Base-by-base conservation (phyloP, 64 coral and sea anemone species). In the Stichodactyla mertensii region DNA sequence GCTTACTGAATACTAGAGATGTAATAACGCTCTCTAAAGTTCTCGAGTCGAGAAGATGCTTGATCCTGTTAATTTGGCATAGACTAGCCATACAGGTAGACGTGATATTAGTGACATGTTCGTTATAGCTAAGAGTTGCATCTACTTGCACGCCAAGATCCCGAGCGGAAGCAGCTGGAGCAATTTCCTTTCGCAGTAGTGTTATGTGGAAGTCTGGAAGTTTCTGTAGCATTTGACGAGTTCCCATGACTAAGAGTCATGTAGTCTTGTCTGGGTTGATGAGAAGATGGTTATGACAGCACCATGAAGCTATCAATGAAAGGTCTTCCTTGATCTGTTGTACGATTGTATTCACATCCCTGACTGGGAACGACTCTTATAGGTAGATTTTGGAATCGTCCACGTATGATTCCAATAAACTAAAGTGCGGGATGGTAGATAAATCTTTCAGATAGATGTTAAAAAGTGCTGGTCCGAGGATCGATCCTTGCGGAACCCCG, bases 241-340 rank as follows among this genome's bases (percentile, higher is more conserved):
- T 88, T 10, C 87, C 77, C 6, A 79, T 86, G 7, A 86, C 85
- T 64, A 52, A 86, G 57, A 86, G n/a, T n/a, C n/a, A 57, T 45
- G 77, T 87, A 20, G 87, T 81, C 55, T 88, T 88, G 57, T 88
- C 78, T 24, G 78, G 77, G 15, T 88, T 88, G 55, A 88, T 82
- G 27, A 88, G 87, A 52, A 88, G 87, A 88, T 79, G 59, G 61
- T 82, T 89, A 53, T 84, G 28, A 58, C 88, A 89, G 45, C 88
- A 89, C 59, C 88, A 89, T 84, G 79, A 69, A 26, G 88, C 88
- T n/a, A 78, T 51, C 61, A n/a, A 78, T 55, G 82, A 77, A 52
- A 86, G 83, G 66, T 91, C 83, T 91, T 91, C 64, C 14, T 86
- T 86, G 54, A 91, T 77, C 83, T 86, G 64, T 86, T 91, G 51